Evolutionary conservation across 23 tunicate species (phyloP).

Genomic region (Phallusia fumigata): DNA sequence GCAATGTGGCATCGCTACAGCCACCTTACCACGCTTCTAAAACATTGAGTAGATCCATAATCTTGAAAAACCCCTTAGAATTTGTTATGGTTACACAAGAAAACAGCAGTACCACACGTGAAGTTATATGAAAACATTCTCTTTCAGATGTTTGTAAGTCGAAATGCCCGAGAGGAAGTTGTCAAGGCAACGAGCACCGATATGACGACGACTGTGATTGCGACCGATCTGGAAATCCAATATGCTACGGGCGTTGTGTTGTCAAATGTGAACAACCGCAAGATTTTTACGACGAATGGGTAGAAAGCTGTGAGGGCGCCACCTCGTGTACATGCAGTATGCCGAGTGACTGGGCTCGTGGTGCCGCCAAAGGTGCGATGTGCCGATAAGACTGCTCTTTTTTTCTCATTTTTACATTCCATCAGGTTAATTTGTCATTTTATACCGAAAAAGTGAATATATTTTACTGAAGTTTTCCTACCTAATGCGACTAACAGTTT

Average conservation of each 20-base stretch:
- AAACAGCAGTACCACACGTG: no score
- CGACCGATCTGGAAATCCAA: background rate
- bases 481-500: no score
- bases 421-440: no score
- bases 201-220: background rate
- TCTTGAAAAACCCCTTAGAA: no score
- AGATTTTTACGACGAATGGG: background rate
- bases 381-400: background rate
- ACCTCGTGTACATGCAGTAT: background rate
- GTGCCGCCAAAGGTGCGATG: slow-evolving; percentile 4
- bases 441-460: no score
- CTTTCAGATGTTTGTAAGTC: background rate
- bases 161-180: background rate
- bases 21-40: no score
- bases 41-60: no score
- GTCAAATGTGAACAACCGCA: background rate
- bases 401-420: no score
- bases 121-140: background rate
- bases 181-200: background rate
- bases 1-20: no score
- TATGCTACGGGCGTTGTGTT: slow-evolving; percentile 7
- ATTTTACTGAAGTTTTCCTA: no score
- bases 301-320: slow-evolving; percentile 16
- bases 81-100: no score
- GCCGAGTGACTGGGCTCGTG: background rate